A percentile compares a stretch with the other conserved stretches of the same genome.
phyloP scores from a whole-genome alignment of 1,140 invertebrate genomes.

The Bicyclus anynana region DNA sequence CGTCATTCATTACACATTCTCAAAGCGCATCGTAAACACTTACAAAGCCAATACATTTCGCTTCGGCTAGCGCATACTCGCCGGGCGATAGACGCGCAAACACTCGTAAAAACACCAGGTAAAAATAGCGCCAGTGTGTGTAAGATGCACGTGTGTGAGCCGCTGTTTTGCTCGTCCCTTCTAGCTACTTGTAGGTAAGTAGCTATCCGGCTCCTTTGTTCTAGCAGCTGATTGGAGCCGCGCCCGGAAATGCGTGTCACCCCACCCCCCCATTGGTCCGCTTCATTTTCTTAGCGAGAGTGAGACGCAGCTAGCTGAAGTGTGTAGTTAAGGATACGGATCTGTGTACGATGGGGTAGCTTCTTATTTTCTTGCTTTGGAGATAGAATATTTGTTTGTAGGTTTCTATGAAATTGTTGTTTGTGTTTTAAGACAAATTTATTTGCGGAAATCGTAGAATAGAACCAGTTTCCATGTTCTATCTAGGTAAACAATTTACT shows the following conservation, averaged over 20 bases:
- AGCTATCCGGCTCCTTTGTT: constrained; percentile 75
- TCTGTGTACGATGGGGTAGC: constrained; percentile 65
- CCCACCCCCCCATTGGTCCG: constrained; percentile 75
- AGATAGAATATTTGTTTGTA: not conserved
- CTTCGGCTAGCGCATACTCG: constrained; percentile 45
- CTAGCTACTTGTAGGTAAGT: constrained; percentile 74
- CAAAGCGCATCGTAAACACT: not conserved
- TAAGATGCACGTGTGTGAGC: constrained; percentile 51
- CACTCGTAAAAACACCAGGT: constrained; percentile 57
- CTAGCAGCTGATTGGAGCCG: constrained; percentile 77
- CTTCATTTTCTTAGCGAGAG: constrained; percentile 75
- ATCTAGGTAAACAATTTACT: too few relatives aligned
- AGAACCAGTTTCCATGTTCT: too few relatives aligned
- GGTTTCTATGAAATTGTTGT: too few relatives aligned
- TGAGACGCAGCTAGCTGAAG: constrained; percentile 65
- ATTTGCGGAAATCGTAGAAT: too few relatives aligned
- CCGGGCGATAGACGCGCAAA: constrained; percentile 53
- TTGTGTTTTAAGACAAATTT: too few relatives aligned
- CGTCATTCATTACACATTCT: not conserved
- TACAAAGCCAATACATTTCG: constrained; percentile 39
- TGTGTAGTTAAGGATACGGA: constrained; percentile 69
- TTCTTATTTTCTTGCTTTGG: constrained; percentile 52
- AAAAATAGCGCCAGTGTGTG: constrained; percentile 53
- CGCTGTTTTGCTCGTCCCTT: constrained; percentile 54
- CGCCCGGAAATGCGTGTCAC: constrained; percentile 75